phyloP scores from a whole-genome alignment of 2,888 invertebrate genomes.

The Ophraella communa region DNA sequence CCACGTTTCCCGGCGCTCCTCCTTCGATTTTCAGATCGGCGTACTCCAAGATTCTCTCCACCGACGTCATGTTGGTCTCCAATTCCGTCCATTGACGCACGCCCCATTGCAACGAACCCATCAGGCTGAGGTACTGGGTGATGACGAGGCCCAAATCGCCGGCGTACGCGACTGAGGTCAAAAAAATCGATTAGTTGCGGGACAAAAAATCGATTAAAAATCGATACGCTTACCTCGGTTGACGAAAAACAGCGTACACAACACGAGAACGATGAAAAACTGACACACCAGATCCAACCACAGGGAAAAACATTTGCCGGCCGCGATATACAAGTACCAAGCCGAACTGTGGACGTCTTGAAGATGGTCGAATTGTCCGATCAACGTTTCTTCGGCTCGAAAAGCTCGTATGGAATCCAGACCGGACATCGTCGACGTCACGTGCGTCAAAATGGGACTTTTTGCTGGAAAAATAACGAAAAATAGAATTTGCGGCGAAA shows the following conservation, averaged over 20 bases:
- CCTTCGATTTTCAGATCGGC: constrained; percentile 49
- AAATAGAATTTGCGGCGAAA: too few species aligned
- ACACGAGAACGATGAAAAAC: constrained; percentile 63
- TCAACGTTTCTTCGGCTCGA: constrained; percentile 68
- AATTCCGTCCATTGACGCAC: constrained; percentile 85
- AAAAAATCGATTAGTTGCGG: too few species aligned
- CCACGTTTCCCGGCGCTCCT: constrained; percentile 44
- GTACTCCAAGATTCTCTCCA: constrained; percentile 49
- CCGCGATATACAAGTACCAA: constrained; percentile 71
- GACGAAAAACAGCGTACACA: constrained; percentile 45
- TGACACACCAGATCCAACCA: constrained; percentile 73
- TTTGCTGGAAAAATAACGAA: constrained; percentile 69
- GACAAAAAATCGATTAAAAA: too few species aligned
- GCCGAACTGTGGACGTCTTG: constrained; percentile 75
- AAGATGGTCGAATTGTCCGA: constrained; percentile 68
- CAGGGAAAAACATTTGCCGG: constrained; percentile 74
- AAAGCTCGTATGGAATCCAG: constrained; percentile 79
- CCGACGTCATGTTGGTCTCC: constrained; percentile 65
- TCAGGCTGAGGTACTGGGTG: constrained; percentile 75
- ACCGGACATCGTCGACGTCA: constrained; percentile 78
- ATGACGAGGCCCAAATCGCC: constrained; percentile 82
- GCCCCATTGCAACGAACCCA: constrained; percentile 70
- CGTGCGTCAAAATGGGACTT: constrained; percentile 79
- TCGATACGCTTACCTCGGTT: constrained; percentile 45
- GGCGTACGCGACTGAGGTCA: constrained; percentile 63